Evolutionary conservation across 1,140 invertebrate genomes (phyloP), one percentile per base, ranked within the genome.

Genomic region (Drosophila pruinosa): DNA sequence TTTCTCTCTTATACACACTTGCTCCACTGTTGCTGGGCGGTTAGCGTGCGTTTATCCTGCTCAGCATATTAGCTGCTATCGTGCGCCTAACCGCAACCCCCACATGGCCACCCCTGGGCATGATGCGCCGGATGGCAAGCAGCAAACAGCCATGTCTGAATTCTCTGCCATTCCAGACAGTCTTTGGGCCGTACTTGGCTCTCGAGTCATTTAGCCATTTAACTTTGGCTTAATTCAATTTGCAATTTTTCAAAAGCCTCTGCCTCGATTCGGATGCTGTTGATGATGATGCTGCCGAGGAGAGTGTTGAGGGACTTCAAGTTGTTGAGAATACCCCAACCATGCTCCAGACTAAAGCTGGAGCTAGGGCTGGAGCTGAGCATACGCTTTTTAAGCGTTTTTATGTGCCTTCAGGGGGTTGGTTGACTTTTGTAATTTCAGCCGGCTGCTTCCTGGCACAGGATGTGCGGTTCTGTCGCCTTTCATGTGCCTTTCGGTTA

Each of bases 161-260:
- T 61, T n/a, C 34, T 17, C 6, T 15, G 14, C 36, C 36, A 15
- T 15, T 2, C 48, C 39, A 36, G 45, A 19, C 14, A 26, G 24
- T 53, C 53, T 52, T 15, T 41, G n/a, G 39, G 74, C 65, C 65
- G 70, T 78, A 82, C 78, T 82, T 86, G 81, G 78, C 76, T 83
- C 76, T 83, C 74, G 71, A 83, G 78, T 82, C 76, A 88, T 90
- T 90, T 90, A 90, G 89, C 83, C 80, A 89, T 90, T 90, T 82
- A 90, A 90, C 89, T 90, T 90, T 90, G 81, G 89, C 80, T 90
- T 89, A 90, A 90, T 90, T 90, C 89, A 90, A 90, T 90, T 90
- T 90, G 89, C 89, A 90, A 90, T 90, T 90, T 90, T 90, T 90
- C 79, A 81, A 85, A 88, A 89, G 83, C 82, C 78, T 70, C 62